Percentiles rank a stretch among this genome's conserved stretches.
Conservation (phyloP, 2,113 vertebrate species). For the Riparia riparia region DNA sequence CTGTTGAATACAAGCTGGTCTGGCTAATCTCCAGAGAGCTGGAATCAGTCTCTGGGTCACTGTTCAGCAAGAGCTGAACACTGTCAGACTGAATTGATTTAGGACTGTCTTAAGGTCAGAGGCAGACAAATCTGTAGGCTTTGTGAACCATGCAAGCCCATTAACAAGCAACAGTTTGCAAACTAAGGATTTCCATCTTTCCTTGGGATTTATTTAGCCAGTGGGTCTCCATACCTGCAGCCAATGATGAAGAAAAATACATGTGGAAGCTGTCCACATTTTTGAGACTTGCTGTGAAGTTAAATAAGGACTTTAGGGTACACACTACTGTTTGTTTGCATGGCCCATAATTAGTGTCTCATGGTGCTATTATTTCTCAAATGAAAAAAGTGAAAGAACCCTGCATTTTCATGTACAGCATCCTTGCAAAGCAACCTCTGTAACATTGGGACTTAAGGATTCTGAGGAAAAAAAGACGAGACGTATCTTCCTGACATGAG, state of each 20-base stretch:
- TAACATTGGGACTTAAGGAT: neutral
- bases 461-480: fast-evolving
- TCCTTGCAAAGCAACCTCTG: neutral
- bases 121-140: neutral
- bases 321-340: neutral
- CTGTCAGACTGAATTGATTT: neutral
- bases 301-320: neutral
- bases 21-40: neutral
- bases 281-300: neutral
- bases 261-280: neutral
- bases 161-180: neutral
- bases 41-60: neutral
- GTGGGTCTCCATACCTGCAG: neutral
- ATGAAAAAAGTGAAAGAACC: neutral
- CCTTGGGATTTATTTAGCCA: neutral
- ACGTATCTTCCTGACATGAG: neutral
- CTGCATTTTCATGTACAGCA: neutral
- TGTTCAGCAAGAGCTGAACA: neutral
- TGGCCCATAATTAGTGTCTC: neutral
- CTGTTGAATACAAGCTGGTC: neutral
- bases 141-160: neutral
- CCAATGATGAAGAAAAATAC: neutral
- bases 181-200: neutral
- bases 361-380: neutral
- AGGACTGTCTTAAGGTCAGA: neutral